Base-by-base conservation (phyloP, 1,140 invertebrate genomes). In the Cydia fagiglandana region DNA sequence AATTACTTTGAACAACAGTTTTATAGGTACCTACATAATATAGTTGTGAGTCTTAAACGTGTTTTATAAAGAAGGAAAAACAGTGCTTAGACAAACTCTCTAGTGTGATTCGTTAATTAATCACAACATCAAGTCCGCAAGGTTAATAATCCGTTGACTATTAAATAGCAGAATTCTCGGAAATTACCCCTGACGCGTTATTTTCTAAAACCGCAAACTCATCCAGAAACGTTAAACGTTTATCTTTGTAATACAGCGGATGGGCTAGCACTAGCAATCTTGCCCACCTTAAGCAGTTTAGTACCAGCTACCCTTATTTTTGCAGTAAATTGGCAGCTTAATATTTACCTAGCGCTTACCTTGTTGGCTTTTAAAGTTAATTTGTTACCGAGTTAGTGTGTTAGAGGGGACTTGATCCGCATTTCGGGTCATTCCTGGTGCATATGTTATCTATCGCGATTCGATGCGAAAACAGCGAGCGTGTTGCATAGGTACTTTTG, bases 301-400 rank as follows among this genome's bases (percentile, higher is more conserved):
- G 53, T 20, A 61, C 6, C n/a, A 61, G 9, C 2, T 7, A 4
- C 20, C 56, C 2, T 61, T 10, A 61, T 24, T 61, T 61, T 61
- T 61, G 53, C 53, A 9, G 17, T n/a, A 9, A 2, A 61, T 24
- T 61, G 9, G 20, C 56, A 12, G 56, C 9, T 61, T 24, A 61
- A 7, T n/a, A 24, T 24, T 24, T 24, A 20, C 7, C 53, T 20
- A 7, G 6, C 17, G 9, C n/a, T 15, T 6, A 15, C 12, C 13
- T 15, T 53, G 50, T 53, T 53, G 50, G 9, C 15, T 53, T 53
- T 53, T 20, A 73, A 45, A 38, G 24, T 41, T 30, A 73, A 70
- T 47, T 68, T 50, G 28, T 38, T 56, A 73, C 30, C 77, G 80
- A 75, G 20, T 61, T 38, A 30, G 24, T 70, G 28, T 47, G 38